Evolutionary conservation across 2,113 vertebrate genomes (phyloP).

Genomic region (Pantherophis guttatus): DNA sequence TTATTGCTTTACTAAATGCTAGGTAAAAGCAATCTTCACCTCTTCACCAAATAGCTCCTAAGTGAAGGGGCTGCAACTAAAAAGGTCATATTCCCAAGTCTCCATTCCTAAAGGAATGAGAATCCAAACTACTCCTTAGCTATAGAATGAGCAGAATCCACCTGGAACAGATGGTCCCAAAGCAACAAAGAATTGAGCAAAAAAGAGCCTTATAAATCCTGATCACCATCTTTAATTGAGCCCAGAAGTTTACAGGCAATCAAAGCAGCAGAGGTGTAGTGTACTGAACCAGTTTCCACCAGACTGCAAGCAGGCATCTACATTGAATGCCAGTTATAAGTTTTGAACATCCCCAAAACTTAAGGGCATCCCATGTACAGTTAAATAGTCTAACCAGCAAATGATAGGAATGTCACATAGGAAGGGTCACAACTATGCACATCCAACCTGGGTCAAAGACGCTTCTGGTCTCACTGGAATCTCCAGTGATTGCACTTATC

Average conservation of each 20-base stretch:
- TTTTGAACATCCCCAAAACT: background rate
- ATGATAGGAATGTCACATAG: background rate
- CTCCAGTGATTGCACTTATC: background rate
- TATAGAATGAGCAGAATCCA: background rate
- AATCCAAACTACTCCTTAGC: background rate
- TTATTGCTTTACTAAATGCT: background rate
- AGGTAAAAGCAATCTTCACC: background rate
- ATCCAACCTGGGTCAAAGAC: background rate
- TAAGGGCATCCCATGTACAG: background rate
- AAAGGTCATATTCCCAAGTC: background rate
- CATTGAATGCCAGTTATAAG: background rate
- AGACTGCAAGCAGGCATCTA: background rate
- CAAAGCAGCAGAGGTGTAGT: background rate
- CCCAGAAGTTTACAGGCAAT: background rate
- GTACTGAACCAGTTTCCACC: background rate
- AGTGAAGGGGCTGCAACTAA: background rate
- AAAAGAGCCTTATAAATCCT: background rate
- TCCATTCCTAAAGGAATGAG: background rate
- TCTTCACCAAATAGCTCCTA: background rate
- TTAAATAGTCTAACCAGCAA: background rate
- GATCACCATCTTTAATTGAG: background rate
- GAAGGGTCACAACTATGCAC: background rate
- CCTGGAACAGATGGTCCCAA: background rate
- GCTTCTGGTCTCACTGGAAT: background rate
- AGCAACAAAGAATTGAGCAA: background rate